Percentiles rank a stretch among this genome's conserved stretches.
phyloP scores from a whole-genome alignment of 2,888 invertebrate genomes.

The Dasysyrphus tricinctus region DNA sequence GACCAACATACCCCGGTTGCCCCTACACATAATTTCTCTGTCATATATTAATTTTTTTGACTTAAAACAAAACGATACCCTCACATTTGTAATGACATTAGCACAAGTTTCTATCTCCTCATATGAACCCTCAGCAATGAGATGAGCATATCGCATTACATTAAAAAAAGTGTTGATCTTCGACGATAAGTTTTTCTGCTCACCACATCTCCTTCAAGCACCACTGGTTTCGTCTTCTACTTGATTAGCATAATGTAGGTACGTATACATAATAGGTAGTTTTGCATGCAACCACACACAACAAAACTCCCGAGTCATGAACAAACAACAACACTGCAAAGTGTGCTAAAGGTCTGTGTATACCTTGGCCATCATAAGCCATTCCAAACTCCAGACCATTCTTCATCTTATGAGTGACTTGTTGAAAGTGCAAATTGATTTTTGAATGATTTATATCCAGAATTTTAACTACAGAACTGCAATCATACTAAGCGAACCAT shows the following conservation, averaged over 20 bases:
- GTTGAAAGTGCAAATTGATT: slow-evolving; percentile 45
- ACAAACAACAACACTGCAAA: neutral
- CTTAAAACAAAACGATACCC: neutral
- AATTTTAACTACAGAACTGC: neutral
- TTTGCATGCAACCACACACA: slow-evolving; percentile 4
- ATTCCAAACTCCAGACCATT: slow-evolving; percentile 1
- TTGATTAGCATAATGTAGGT: slow-evolving; percentile 46
- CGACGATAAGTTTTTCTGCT: neutral
- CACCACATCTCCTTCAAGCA: neutral
- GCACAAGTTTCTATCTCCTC: neutral
- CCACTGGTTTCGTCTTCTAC: slow-evolving; percentile 21
- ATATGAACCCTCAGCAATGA: neutral
- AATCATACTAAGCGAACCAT: slow-evolving; percentile 31
- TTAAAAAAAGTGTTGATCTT: slow-evolving; percentile 15
- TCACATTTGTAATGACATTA: neutral
- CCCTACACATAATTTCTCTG: too few species aligned
- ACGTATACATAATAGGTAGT: neutral
- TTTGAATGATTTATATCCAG: slow-evolving; percentile 21
- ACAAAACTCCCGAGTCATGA: neutral
- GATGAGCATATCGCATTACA: slow-evolving; percentile 4
- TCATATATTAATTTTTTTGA: neutral
- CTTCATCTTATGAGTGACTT: slow-evolving; percentile 13
- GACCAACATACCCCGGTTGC: too few species aligned
- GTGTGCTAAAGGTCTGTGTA: neutral
- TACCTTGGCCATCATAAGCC: neutral